These are phyloP conservation scores for Parotia lawesii DNA, from an alignment of 2,113 vertebrate genomes.

Conservation along the genomic window DNA sequence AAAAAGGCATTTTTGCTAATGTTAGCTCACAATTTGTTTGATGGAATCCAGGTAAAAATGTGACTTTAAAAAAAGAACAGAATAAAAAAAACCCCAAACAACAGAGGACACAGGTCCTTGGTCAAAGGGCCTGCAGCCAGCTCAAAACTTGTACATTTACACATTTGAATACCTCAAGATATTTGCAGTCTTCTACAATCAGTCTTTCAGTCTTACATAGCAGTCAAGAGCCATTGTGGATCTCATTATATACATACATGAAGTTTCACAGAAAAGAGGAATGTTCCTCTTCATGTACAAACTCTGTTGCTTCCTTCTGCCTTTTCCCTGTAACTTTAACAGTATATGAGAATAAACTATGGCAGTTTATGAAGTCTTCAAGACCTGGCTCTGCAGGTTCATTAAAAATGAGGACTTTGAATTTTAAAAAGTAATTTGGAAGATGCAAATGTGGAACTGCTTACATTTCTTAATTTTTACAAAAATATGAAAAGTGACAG, in stretches of 20 bases:
- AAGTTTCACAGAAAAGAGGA: not conserved
- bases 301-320: not conserved
- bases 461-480: not conserved
- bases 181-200: not conserved
- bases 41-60: not conserved
- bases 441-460: not conserved
- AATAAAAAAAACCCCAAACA: not conserved
- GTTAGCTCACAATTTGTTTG: not conserved
- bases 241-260: not conserved
- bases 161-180: not conserved
- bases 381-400: not conserved
- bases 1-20: not conserved
- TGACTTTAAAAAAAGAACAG: not conserved
- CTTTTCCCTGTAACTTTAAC: not conserved
- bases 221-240: not conserved
- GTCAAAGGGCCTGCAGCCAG: not conserved
- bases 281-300: not conserved
- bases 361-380: not conserved
- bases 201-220: not conserved
- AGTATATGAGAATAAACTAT: not conserved
- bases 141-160: not conserved
- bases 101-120: not conserved
- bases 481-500: not conserved
- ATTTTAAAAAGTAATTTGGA: not conserved
- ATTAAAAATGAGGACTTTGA: not conserved